Conservation (phyloP, 2,888 invertebrate genomes). For the Agrotis clavis region DNA sequence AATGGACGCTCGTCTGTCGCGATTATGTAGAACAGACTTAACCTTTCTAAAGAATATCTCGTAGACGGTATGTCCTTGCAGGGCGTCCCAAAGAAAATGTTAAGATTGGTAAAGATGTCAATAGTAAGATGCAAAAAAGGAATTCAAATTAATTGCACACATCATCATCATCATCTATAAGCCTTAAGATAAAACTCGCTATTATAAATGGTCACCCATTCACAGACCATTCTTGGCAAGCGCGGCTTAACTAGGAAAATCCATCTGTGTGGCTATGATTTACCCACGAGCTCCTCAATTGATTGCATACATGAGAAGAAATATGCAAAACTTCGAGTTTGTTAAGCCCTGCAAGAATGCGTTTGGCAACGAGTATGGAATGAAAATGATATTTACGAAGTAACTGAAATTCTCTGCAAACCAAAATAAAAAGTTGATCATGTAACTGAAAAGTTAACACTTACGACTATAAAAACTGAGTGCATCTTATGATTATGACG, state of each 20-base stretch:
- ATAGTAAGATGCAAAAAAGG: too few species aligned
- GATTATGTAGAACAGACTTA: neutral
- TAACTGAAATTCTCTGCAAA: constrained; percentile 15
- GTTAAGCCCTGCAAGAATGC: constrained; percentile 20
- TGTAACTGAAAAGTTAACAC: constrained; percentile 11
- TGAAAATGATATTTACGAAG: constrained; percentile 35
- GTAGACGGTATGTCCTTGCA: neutral
- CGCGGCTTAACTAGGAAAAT: too few species aligned
- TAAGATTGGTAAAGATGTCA: too few species aligned
- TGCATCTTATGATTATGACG: constrained; percentile 2
- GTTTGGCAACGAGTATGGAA: constrained; percentile 43
- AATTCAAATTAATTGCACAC: too few species aligned
- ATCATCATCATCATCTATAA: too few species aligned
- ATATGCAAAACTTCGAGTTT: constrained; percentile 15
- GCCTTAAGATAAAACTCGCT: too few species aligned
- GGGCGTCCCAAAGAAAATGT: too few species aligned
- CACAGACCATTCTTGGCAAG: too few species aligned
- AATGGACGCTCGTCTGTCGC: neutral
- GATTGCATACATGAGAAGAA: neutral
- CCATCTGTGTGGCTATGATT: too few species aligned
- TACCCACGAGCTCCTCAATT: too few species aligned
- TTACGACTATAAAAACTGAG: constrained; percentile 8
- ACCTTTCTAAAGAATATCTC: neutral
- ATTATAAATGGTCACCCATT: too few species aligned
- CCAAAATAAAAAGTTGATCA: constrained; percentile 18